A percentile compares a stretch with the other conserved stretches of the same genome.
Evolutionary conservation across 2,797 vertebrate species (phyloP).

Genomic region (Hydrocynus forskahlii): DNA sequence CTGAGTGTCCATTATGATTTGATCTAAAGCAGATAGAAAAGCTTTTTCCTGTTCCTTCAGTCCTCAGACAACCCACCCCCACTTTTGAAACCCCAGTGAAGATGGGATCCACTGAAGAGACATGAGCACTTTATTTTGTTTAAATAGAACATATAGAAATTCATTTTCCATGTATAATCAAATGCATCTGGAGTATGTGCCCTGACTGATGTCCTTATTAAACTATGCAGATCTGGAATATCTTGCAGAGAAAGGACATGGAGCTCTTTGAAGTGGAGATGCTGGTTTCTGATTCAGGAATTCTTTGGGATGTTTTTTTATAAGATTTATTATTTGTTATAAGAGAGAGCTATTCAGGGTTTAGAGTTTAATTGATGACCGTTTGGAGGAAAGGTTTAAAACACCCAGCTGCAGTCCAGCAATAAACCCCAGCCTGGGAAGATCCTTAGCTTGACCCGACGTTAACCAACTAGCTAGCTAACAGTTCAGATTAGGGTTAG

Average conservation of each 20-base stretch:
- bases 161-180: neutral
- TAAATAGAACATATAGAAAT: neutral
- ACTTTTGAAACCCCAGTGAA: neutral
- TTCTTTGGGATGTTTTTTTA: too few relatives aligned
- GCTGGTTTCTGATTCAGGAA: neutral
- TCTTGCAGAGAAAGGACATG: neutral
- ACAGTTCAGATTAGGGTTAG: too few relatives aligned
- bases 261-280: too few relatives aligned
- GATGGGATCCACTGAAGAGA: neutral
- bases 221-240: neutral
- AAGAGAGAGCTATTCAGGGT: too few relatives aligned
- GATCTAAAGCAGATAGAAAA: neutral
- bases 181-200: neutral
- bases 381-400: neutral
- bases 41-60: neutral
- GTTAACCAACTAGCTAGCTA: too few relatives aligned
- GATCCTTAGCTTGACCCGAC: too few relatives aligned
- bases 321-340: too few relatives aligned
- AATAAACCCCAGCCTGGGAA: too few relatives aligned
- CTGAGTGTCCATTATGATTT: neutral
- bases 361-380: too few relatives aligned
- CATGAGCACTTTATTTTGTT: neutral
- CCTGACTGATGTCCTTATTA: neutral
- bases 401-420: too few relatives aligned
- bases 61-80: neutral